Evolutionary conservation across 2,797 vertebrate genomes (phyloP).

Genomic region (Enoplosus armatus): DNA sequence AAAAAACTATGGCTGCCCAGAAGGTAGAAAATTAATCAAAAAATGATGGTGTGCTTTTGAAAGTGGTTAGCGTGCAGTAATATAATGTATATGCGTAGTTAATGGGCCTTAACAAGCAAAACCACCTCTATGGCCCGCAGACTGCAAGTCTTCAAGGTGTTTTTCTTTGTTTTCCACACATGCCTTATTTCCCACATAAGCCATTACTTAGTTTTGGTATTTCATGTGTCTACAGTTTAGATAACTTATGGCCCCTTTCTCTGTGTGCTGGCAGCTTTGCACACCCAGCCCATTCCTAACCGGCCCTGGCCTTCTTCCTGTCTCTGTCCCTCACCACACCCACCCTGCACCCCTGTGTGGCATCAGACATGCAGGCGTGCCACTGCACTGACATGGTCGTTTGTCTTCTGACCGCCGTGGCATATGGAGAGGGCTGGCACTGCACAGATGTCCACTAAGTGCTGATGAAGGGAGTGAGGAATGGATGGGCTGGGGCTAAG

Average conservation of each 20-base stretch:
- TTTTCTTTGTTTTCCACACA: conserved; percentile 47
- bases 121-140: neutral
- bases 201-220: conserved; percentile 49
- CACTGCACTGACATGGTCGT: conserved; percentile 79
- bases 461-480: conserved; percentile 83
- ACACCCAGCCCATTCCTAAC: conserved; percentile 47
- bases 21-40: conserved; percentile 8
- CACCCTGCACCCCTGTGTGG: conserved; percentile 67
- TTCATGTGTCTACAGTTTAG: conserved; percentile 64
- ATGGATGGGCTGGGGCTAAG: conserved; percentile 70
- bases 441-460: conserved; percentile 87
- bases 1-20: neutral
- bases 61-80: conserved; percentile 6
- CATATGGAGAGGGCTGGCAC: conserved; percentile 85
- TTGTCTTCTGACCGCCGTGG: conserved; percentile 82
- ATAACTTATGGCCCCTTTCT: conserved; percentile 62
- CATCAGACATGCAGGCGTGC: conserved; percentile 76
- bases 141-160: conserved; percentile 28
- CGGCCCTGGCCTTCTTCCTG: conserved; percentile 49
- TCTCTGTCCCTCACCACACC: conserved; percentile 68
- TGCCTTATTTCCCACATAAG: conserved; percentile 49
- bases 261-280: conserved; percentile 54
- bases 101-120: conserved; percentile 33
- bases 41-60: conserved; percentile 5
- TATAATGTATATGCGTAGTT: conserved; percentile 14